phyloP scores from a whole-genome alignment of 2,888 invertebrate species.

The Tenthredo livida region DNA sequence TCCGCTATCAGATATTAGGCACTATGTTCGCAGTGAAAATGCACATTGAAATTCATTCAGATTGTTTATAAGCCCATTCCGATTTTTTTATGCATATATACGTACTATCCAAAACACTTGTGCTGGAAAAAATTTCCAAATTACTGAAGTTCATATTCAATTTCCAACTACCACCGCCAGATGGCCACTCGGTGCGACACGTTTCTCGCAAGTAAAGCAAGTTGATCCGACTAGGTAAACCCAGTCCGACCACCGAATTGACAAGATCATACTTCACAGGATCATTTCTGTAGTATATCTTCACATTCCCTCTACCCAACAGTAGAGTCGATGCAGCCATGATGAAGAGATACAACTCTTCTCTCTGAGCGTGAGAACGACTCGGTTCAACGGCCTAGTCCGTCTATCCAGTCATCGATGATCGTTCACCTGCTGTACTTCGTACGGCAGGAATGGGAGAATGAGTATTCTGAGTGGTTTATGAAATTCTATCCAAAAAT shows the following conservation, averaged over 20 bases:
- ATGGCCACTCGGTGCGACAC: not conserved
- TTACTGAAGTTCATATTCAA: not conserved
- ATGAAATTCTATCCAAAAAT: conserved; percentile 48
- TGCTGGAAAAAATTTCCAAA: too few species aligned
- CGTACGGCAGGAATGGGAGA: conserved; percentile 66
- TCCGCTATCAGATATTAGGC: too few species aligned
- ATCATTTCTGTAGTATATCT: conserved; percentile 86
- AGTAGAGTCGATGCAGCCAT: conserved; percentile 79
- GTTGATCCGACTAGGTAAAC: not conserved
- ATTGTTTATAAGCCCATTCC: too few species aligned
- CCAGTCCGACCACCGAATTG: too few species aligned
- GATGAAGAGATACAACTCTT: conserved; percentile 81
- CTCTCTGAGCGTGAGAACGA: conserved; percentile 74
- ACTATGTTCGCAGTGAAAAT: too few species aligned
- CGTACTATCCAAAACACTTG: too few species aligned
- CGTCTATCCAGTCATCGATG: conserved; percentile 70
- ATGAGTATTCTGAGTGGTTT: conserved; percentile 72
- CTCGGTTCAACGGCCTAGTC: conserved; percentile 61
- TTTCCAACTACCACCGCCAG: conserved; percentile 14
- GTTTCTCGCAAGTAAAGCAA: conserved; percentile 29
- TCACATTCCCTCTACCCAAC: conserved; percentile 80
- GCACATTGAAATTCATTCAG: too few species aligned
- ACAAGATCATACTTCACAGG: conserved; percentile 81
- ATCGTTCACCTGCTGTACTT: conserved; percentile 72
- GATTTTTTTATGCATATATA: not conserved